Base-by-base conservation (phyloP, 1,140 invertebrate species). In the Grapholita molesta region DNA sequence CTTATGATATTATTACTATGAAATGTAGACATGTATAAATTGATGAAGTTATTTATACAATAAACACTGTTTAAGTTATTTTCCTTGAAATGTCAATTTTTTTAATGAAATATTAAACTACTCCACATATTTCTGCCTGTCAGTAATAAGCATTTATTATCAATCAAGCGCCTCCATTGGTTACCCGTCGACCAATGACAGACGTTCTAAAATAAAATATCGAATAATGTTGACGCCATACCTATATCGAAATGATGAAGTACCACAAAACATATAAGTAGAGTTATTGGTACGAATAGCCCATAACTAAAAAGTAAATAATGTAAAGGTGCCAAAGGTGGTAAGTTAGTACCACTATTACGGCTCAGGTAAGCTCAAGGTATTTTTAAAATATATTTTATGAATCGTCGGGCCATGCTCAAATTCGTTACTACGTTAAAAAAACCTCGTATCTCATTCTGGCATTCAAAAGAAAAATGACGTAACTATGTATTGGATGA, bases 101-200 rank as follows among this genome's bases (percentile, higher is more conserved):
- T n/a, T n/a, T n/a, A n/a, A n/a, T n/a, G n/a, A n/a, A 35, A 6
- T 21, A 21, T 5, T 21, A 35, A n/a, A 12, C 73, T 12, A 25
- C 73, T 75, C 73, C 48, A 75, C 32, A 25, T 33, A 30, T 75
- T 68, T 61, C 53, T 33, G 23, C n/a, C 55, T 68, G 66, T 69
- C 70, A 74, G 66, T 70, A 72, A 67, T 48, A 32, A 66, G 18
- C 53, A 30, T 66, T 70, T 30, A 72, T 75, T 75, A 72, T 70
- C 66, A 76, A 75, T 78, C 76, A 80, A 70, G 18, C 66, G 42
- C 64, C 42, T 61, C 57, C 66, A 78, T 80, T 80, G 78, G 78
- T 21, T 38, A 52, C 57, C 57, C 15, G 33, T n/a, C 32, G 65
- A 69, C 78, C 78, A 80, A 80, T 80, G 66, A 70, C 48, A 67